Percentiles rank a stretch among this genome's conserved stretches.
phyloP scores from a whole-genome alignment of 2,888 invertebrate species.

The Cheilosia scutellata region DNA sequence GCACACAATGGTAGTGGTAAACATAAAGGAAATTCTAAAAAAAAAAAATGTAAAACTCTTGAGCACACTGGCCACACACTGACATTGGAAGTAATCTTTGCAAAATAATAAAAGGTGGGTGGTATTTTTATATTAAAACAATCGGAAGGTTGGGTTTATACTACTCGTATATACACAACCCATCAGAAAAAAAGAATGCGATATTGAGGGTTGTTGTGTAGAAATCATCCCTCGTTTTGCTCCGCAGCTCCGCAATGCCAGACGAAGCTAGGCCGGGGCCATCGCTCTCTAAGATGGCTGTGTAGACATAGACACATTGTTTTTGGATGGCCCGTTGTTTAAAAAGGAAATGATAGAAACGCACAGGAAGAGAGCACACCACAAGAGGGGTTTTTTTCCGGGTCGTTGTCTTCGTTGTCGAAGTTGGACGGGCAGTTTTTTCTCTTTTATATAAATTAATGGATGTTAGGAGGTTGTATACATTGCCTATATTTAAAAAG shows the following conservation, averaged over 20 bases:
- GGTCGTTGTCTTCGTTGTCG: conserved; percentile 26
- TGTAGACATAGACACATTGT: conserved; percentile 20
- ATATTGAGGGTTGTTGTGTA: conserved; percentile 27
- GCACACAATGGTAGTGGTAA: conserved; percentile 11
- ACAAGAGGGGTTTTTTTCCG: conserved; percentile 5
- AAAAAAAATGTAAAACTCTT: conserved; percentile 2
- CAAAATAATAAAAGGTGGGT: conserved; percentile 13
- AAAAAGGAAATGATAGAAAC: conserved; percentile 25
- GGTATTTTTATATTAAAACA: conserved; percentile 34
- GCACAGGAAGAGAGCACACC: not conserved
- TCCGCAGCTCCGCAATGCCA: not conserved
- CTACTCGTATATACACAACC: not conserved
- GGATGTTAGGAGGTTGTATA: not conserved
- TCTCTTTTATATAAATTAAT: not conserved
- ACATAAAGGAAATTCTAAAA: not conserved
- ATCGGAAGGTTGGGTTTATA: not conserved
- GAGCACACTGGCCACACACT: conserved; percentile 1
- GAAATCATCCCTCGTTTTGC: conserved; percentile 20
- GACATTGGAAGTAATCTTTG: conserved; percentile 29
- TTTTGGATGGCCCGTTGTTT: conserved; percentile 5
- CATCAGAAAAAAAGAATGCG: conserved; percentile 12
- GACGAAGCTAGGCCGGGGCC: conserved; percentile 14
- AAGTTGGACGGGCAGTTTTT: not conserved
- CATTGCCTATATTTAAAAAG: not conserved
- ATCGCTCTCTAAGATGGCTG: conserved; percentile 22